These are phyloP conservation scores for Gibbula magus DNA, from an alignment of 2,888 invertebrate species.

Conservation along the genomic window DNA sequence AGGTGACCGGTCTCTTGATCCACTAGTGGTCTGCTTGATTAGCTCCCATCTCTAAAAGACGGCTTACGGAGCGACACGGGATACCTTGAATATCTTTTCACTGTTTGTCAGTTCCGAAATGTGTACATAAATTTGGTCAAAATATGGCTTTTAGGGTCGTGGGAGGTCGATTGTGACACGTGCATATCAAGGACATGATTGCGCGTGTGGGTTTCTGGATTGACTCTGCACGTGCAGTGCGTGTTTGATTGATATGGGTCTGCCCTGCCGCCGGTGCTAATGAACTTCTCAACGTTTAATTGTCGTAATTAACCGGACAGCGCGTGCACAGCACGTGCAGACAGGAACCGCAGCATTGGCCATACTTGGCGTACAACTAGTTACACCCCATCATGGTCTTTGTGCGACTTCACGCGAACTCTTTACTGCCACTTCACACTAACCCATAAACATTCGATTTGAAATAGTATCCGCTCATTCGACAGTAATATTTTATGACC, in stretches of 20 bases:
- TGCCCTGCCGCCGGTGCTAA: not conserved
- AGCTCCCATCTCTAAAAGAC: too few relatives aligned
- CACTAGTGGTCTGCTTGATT: too few relatives aligned
- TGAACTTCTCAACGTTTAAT: constrained; percentile 4
- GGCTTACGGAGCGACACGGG: not conserved
- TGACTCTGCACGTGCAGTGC: not conserved
- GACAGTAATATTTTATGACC: not conserved
- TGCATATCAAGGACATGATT: not conserved
- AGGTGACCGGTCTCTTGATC: too few relatives aligned
- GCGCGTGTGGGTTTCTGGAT: constrained; percentile 3
- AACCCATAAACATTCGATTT: not conserved
- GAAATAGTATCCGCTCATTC: not conserved
- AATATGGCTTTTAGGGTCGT: not conserved
- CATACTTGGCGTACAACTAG: not conserved
- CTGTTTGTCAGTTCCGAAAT: not conserved
- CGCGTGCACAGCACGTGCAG: not conserved
- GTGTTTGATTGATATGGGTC: not conserved
- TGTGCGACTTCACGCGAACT: not conserved
- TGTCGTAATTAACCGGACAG: not conserved
- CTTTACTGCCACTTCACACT: not conserved
- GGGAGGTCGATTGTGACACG: not conserved
- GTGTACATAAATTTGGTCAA: constrained; percentile 8
- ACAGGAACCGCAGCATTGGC: not conserved
- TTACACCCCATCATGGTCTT: not conserved
- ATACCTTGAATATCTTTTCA: not conserved